Percentiles rank a stretch among this genome's conserved stretches.
Evolutionary conservation across 2,888 invertebrate species (phyloP).

Genomic region (Eledona agricola): DNA sequence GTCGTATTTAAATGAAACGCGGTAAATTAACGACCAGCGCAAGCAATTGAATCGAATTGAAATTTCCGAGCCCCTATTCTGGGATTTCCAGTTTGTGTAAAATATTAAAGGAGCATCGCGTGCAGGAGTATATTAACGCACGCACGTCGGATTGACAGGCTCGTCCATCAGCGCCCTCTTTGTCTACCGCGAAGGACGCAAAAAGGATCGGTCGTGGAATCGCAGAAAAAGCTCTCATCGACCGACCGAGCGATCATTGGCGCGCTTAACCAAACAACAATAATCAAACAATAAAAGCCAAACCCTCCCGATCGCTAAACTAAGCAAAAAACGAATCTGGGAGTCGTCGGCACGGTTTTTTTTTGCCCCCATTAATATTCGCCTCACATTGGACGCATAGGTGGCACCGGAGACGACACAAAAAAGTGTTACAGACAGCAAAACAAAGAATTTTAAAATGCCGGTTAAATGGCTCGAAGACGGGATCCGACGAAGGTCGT

Average conservation of each 20-base stretch:
- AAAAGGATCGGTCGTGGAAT: constrained; percentile 20
- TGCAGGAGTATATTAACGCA: constrained; percentile 35
- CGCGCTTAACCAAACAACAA: constrained; percentile 46
- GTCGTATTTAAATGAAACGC: too few species aligned
- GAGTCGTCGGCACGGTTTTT: constrained; percentile 40
- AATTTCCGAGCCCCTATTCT: constrained; percentile 38
- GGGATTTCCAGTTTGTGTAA: constrained; percentile 38
- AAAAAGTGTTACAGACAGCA: constrained; percentile 54
- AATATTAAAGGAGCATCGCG: constrained; percentile 39
- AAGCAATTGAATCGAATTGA: constrained; percentile 42
- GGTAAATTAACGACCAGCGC: too few species aligned
- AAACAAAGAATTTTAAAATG: constrained; percentile 53
- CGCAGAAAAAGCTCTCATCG: constrained; percentile 16
- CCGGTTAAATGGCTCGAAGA: constrained; percentile 49
- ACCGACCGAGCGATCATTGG: constrained; percentile 32
- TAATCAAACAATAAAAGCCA: constrained; percentile 49
- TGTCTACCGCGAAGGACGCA: constrained; percentile 28
- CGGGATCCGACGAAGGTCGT: constrained; percentile 44
- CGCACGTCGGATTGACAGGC: constrained; percentile 33
- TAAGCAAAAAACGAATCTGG: constrained; percentile 39
- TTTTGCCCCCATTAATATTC: constrained; percentile 46
- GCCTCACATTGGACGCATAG: constrained; percentile 41
- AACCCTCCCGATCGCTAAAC: constrained; percentile 44
- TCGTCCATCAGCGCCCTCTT: constrained; percentile 35
- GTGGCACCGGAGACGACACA: constrained; percentile 45